Evolutionary conservation across 2,888 invertebrate species (phyloP).

Genomic region (Agrochola lota): DNA sequence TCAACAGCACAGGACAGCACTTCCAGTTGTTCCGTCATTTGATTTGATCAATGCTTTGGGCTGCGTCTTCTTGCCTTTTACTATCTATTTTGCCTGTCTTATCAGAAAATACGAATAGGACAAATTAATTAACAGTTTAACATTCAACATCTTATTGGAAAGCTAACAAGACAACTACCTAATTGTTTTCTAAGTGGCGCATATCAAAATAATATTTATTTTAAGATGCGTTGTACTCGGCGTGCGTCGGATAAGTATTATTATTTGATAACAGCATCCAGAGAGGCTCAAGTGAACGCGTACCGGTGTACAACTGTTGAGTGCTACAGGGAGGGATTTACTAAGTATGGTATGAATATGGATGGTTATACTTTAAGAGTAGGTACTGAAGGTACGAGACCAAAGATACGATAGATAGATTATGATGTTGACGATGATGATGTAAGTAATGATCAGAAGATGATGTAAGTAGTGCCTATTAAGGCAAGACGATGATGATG

Average conservation of each 20-base stretch:
- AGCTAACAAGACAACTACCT: conserved; percentile 20
- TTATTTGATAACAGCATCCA: conserved; percentile 57
- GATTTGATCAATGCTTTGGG: background rate
- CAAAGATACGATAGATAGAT: background rate
- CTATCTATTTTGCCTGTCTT: background rate
- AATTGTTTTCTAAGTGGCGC: conserved; percentile 30
- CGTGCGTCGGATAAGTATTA: conserved; percentile 39
- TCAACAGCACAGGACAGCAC: background rate
- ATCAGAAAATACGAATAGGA: background rate
- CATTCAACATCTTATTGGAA: conserved; percentile 8
- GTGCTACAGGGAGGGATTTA: conserved; percentile 45
- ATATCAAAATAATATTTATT: conserved; percentile 45
- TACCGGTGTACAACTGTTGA: conserved; percentile 36
- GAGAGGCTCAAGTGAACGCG: conserved; percentile 37
- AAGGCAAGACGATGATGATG: background rate
- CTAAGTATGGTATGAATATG: background rate
- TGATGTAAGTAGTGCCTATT: no score
- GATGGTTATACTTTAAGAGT: background rate
- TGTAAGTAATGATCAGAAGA: no score
- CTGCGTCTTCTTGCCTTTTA: no score
- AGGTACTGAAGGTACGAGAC: background rate
- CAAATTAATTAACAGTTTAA: background rate
- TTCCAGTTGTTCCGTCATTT: no score
- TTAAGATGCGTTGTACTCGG: conserved; percentile 6
- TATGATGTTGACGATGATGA: background rate